Percentiles rank a stretch among this genome's conserved stretches.
These are phyloP conservation scores for Orthonyx spaldingii DNA, from an alignment of 2,113 vertebrate genomes.

Conservation along the genomic window DNA sequence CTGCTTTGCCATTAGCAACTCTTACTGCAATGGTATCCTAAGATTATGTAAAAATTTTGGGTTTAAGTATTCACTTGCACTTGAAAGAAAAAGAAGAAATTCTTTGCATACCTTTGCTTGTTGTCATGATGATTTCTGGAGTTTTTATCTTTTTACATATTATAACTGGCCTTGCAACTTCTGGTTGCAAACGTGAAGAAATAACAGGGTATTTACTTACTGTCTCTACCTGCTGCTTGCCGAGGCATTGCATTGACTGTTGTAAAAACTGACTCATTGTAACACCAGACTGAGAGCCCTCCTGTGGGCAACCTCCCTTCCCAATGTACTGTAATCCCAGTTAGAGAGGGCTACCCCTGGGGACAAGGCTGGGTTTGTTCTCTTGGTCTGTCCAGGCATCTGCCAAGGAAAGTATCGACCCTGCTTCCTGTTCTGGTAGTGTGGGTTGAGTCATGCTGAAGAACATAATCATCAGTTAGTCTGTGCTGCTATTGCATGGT, in stretches of 20 bases:
- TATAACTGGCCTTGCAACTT: not conserved
- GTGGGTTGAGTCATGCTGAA: not conserved
- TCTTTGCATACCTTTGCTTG: not conserved
- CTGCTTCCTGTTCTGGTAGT: not conserved
- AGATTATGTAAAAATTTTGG: not conserved
- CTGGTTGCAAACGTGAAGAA: not conserved
- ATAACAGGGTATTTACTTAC: not conserved
- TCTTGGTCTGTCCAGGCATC: not conserved
- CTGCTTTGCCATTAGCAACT: not conserved
- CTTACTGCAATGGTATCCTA: not conserved
- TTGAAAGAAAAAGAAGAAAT: not conserved
- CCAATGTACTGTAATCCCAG: not conserved
- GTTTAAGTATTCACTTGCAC: not conserved
- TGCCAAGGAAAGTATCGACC: not conserved
- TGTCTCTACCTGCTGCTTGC: not conserved
- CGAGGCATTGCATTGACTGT: not conserved
- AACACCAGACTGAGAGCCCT: not conserved
- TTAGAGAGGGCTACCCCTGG: not conserved
- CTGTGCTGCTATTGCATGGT: not conserved
- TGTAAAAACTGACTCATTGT: not conserved
- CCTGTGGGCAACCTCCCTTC: rapidly evolving
- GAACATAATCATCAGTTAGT: not conserved
- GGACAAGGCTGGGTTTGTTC: not conserved
- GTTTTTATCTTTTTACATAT: not conserved
- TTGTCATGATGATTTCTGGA: not conserved